These are phyloP conservation scores for Scaptomyza hsui DNA, from an alignment of 1,140 invertebrate species.

Conservation along the genomic window DNA sequence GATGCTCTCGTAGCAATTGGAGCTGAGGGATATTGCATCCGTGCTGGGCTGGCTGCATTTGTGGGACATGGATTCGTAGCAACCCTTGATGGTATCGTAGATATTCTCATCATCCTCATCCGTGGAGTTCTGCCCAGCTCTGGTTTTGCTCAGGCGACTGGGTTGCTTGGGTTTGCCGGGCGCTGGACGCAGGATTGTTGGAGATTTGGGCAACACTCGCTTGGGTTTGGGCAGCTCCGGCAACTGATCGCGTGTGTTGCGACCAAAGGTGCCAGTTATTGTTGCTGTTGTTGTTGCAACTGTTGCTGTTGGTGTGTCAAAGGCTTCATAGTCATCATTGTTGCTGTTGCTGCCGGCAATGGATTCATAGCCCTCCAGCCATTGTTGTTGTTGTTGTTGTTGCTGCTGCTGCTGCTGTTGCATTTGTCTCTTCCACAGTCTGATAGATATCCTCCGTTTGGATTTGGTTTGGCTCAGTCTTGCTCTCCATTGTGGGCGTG, in stretches of 20 bases:
- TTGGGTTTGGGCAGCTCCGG: conserved; percentile 77
- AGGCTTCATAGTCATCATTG: conserved; percentile 74
- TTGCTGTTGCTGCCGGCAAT: conserved; percentile 49
- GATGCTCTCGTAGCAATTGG: conserved; percentile 87
- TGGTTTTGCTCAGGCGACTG: conserved; percentile 14
- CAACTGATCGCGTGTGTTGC: conserved; percentile 75
- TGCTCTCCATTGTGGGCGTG: conserved; percentile 45
- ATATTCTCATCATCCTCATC: conserved; percentile 85
- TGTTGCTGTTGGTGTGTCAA: conserved; percentile 52
- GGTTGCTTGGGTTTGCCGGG: conserved; percentile 50
- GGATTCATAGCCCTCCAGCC: conserved; percentile 77
- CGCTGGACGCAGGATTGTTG: conserved; percentile 45
- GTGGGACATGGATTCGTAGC: conserved; percentile 68
- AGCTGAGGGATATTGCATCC: conserved; percentile 83
- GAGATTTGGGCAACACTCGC: conserved; percentile 63
- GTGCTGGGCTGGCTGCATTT: conserved; percentile 30
- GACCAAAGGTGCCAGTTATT: conserved; percentile 45
- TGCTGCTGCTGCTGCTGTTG: conserved; percentile 23
- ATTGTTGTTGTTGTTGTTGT: conserved; percentile 14
- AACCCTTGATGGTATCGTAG: conserved; percentile 86
- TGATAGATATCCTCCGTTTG: conserved; percentile 54
- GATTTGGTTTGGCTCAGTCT: conserved; percentile 59
- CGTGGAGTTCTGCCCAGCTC: not conserved
- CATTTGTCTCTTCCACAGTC: conserved; percentile 58
- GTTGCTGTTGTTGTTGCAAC: not conserved